These are phyloP conservation scores for Orycteropus afer DNA, from an alignment of 2,113 vertebrate genomes.

Conservation along the genomic window DNA sequence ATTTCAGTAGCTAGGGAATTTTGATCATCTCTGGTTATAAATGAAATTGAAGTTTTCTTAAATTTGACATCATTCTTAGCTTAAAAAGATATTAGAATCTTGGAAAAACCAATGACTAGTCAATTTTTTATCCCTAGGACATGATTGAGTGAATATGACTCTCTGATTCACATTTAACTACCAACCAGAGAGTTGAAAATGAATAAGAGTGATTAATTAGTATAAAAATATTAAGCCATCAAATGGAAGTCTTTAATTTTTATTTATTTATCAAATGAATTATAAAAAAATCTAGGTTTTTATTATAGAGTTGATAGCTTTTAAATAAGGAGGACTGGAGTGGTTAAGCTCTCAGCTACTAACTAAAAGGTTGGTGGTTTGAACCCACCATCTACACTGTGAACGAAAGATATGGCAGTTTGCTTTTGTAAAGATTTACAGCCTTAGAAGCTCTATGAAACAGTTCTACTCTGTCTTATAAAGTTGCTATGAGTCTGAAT, in stretches of 20 bases:
- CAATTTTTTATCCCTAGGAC: background rate
- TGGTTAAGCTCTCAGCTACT: background rate
- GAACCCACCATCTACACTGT: background rate
- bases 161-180: background rate
- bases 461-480: background rate
- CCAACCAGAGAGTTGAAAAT: background rate
- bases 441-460: too few species aligned
- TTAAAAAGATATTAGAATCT: background rate
- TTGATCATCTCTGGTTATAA: background rate
- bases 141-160: background rate
- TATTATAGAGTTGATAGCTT: background rate
- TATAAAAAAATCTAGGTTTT: background rate
- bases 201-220: background rate
- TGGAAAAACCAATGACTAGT: background rate
- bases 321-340: background rate
- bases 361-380: background rate
- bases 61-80: background rate
- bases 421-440: background rate
- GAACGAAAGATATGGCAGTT: background rate
- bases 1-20: background rate
- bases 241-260: background rate
- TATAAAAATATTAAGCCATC: background rate
- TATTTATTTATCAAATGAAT: constrained; percentile 19
- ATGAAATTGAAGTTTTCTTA: background rate
- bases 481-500: background rate